Evolutionary conservation across 2,797 vertebrate genomes (phyloP).

Genomic region (Eupleurogrammus muticus): DNA sequence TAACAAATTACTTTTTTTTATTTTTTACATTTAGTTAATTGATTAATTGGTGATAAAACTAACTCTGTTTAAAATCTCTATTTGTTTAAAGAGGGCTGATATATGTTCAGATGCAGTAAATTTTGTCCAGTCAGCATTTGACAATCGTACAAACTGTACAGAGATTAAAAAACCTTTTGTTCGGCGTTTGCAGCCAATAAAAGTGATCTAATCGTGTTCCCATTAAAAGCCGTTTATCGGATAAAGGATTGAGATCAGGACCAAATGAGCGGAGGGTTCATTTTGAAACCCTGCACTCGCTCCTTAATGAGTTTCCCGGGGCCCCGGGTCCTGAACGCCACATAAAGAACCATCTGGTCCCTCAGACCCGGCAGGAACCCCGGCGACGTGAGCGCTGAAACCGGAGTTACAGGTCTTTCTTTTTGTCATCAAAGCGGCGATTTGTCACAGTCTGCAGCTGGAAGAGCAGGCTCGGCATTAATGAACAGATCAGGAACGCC

Average conservation of each 20-base stretch:
- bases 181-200: not conserved
- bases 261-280: slow-evolving; percentile 54
- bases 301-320: slow-evolving; percentile 3
- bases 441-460: slow-evolving; percentile 56
- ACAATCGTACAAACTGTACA: no score
- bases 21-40: no score
- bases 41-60: no score
- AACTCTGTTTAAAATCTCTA: no score
- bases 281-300: not conserved
- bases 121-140: no score
- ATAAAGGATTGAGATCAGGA: not conserved
- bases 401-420: slow-evolving; percentile 29
- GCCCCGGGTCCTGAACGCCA: not conserved
- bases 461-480: slow-evolving; percentile 46
- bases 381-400: slow-evolving; percentile 15
- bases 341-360: slow-evolving; percentile 13
- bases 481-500: slow-evolving; percentile 62
- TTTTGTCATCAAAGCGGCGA: slow-evolving; percentile 38
- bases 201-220: not conserved
- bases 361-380: not conserved
- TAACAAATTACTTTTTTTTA: no score
- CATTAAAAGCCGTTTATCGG: not conserved
- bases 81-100: no score
- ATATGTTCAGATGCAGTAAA: no score
- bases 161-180: no score